Conservation (phyloP, 2,888 invertebrate species). For the Meiosimyza platycephala region DNA sequence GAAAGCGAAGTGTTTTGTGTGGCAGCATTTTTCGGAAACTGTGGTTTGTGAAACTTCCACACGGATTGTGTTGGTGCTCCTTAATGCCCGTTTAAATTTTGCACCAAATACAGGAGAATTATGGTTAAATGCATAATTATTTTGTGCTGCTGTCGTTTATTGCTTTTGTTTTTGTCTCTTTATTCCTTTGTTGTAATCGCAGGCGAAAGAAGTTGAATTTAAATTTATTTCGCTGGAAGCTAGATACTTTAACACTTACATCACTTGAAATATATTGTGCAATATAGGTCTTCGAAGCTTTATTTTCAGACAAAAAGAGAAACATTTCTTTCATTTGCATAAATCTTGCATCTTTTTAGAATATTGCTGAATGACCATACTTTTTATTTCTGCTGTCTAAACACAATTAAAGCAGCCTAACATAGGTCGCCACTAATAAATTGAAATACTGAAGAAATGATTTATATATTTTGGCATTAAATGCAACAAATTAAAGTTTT, state of each 20-base stretch:
- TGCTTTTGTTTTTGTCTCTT: slow-evolving; percentile 21
- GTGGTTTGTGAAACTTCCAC: slow-evolving; percentile 14
- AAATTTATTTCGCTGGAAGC: slow-evolving; percentile 23
- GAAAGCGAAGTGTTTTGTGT: neutral
- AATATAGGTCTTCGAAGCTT: too few species aligned
- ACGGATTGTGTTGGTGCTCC: neutral
- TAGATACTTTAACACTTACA: slow-evolving; percentile 31
- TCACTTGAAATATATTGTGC: neutral
- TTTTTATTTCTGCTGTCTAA: too few species aligned
- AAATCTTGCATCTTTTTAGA: too few species aligned
- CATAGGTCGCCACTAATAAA: too few species aligned
- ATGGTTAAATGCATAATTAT: slow-evolving; percentile 63
- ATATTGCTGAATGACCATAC: too few species aligned
- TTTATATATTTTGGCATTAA: too few species aligned
- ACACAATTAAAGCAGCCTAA: too few species aligned
- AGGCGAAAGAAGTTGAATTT: slow-evolving; percentile 1
- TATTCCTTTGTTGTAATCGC: neutral
- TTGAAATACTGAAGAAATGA: too few species aligned
- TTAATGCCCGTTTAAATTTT: slow-evolving; percentile 13
- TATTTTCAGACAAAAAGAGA: too few species aligned
- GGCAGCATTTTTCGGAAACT: slow-evolving; percentile 6
- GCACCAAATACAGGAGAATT: slow-evolving; percentile 48
- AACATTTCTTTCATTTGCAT: too few species aligned
- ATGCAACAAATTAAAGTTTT: too few species aligned
- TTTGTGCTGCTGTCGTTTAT: slow-evolving; percentile 44